Evolutionary conservation across 2,113 vertebrate genomes (phyloP), one percentile per base, ranked within the genome.

Genomic region (Numida meleagris): DNA sequence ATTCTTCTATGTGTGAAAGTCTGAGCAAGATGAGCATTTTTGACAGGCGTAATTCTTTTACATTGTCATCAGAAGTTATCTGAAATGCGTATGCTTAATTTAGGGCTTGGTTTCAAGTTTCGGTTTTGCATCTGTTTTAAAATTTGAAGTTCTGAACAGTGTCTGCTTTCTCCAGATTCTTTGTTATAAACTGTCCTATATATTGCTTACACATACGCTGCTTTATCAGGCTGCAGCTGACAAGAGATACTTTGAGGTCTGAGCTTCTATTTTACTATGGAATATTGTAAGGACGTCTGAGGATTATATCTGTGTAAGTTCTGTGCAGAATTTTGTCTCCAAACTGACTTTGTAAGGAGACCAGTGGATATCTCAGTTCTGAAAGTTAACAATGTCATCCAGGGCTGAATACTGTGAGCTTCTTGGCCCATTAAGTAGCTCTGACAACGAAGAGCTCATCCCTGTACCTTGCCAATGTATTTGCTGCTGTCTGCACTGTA

Each of bases 71-170:
- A n/a, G n/a, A 71, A 86, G 46, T 82, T 46, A n/a, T 46, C 17
- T 85, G 57, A 61, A 79, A 61, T n/a, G 61, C 15, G 65, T 40
- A 3, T 81, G 36, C 40, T 81, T 50, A 36, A 82, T 57, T 42
- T 50, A 10, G 12, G 14, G 11, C 10, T 84, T 86, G 10, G 31
- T 92, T 83, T 86, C n/a, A 68, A 61, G 61, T 20, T 0, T 16
- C 86, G 62, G 45, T 62, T 93, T 79, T 77, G 18, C 33, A 66
- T 95, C 33, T 88, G 58, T 74, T 93, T 87, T 76, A 79, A 36
- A 34, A 89, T 76, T 61, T 76, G 14, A 82, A 75, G 31, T 66
- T 43, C 38, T 46, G 31, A 78, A 33, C 25, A 51, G 9, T 1
- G 1, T 75, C 29, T 67, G 3, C 46, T 81, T 86, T 61, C 61